Evolutionary conservation across 2,888 invertebrate species (phyloP).

Genomic region (Hirtodrosophila histrioides): DNA sequence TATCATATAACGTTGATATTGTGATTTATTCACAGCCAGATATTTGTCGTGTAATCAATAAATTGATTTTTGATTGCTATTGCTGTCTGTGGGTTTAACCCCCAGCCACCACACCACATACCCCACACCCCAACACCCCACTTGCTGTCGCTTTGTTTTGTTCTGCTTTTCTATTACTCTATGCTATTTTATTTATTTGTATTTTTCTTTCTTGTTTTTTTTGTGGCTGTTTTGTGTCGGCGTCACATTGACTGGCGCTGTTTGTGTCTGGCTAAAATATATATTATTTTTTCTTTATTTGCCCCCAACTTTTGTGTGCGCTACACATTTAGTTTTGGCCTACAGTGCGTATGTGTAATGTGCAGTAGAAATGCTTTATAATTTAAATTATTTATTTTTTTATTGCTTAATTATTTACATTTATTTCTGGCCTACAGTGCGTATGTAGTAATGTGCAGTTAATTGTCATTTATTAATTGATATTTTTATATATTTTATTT

Average conservation of each 20-base stretch:
- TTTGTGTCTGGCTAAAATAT: conserved; percentile 14
- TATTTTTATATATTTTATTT: too few species aligned
- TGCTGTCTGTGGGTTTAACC: conserved; percentile 50
- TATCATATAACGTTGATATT: conserved; percentile 35
- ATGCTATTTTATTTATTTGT: conserved; percentile 22
- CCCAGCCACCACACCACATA: not conserved
- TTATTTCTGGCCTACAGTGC: too few species aligned
- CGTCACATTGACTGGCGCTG: conserved; percentile 69
- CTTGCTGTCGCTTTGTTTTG: conserved; percentile 18
- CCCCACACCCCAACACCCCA: not conserved
- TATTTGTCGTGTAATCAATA: conserved; percentile 74
- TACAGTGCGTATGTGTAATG: conserved; percentile 36
- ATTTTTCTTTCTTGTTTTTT: conserved; percentile 12
- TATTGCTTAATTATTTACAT: not conserved
- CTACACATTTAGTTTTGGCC: conserved; percentile 14
- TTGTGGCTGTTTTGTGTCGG: conserved; percentile 49
- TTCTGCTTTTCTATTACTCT: conserved; percentile 41
- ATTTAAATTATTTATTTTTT: conserved; percentile 3
- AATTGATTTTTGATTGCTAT: conserved; percentile 81
- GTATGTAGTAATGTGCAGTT: too few species aligned
- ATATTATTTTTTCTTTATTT: conserved; percentile 12
- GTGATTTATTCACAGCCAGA: conserved; percentile 51
- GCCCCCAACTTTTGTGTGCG: conserved; percentile 20
- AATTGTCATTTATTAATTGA: too few species aligned
- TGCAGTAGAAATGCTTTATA: not conserved